A percentile compares a stretch with the other conserved stretches of the same genome.
These are phyloP conservation scores for Eumacrocentrus americanus DNA, from an alignment of 2,888 invertebrate genomes.

Conservation along the genomic window DNA sequence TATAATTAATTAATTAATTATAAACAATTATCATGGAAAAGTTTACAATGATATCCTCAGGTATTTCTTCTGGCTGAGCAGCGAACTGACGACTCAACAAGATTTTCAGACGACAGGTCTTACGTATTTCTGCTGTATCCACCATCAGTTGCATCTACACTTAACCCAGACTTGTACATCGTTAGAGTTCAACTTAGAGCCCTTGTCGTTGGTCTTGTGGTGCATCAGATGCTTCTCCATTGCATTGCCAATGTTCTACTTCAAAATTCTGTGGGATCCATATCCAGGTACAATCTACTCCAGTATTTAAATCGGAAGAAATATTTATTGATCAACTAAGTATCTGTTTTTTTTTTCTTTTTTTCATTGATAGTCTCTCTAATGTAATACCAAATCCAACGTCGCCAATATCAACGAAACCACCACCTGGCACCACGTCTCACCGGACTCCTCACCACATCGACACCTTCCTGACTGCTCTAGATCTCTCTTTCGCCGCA, in stretches of 20 bases:
- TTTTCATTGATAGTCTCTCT: conserved; percentile 54
- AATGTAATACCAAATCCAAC: conserved; percentile 58
- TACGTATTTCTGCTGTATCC: conserved; percentile 88
- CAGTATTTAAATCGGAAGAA: no score
- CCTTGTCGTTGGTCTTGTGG: conserved; percentile 85
- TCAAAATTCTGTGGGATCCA: conserved; percentile 72
- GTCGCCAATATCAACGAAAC: conserved; percentile 39
- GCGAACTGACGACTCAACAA: conserved; percentile 53
- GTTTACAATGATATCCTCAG: conserved; percentile 50
- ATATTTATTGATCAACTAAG: no score
- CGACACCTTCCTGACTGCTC: conserved; percentile 75
- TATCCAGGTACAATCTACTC: conserved; percentile 65
- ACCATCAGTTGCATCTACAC: conserved; percentile 72
- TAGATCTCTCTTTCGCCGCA: conserved; percentile 81
- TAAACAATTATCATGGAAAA: not conserved
- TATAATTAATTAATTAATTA: not conserved
- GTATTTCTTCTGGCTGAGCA: conserved; percentile 70
- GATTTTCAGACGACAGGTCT: conserved; percentile 77
- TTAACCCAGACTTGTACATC: conserved; percentile 79
- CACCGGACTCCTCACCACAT: conserved; percentile 68
- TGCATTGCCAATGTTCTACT: conserved; percentile 86
- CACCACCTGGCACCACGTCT: conserved; percentile 48
- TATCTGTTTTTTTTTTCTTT: conserved; percentile 12
- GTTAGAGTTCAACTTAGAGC: conserved; percentile 87
- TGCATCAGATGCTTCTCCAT: conserved; percentile 92